Base-by-base conservation (phyloP, 1,140 invertebrate genomes). In the Propsilocerus akamusi region DNA sequence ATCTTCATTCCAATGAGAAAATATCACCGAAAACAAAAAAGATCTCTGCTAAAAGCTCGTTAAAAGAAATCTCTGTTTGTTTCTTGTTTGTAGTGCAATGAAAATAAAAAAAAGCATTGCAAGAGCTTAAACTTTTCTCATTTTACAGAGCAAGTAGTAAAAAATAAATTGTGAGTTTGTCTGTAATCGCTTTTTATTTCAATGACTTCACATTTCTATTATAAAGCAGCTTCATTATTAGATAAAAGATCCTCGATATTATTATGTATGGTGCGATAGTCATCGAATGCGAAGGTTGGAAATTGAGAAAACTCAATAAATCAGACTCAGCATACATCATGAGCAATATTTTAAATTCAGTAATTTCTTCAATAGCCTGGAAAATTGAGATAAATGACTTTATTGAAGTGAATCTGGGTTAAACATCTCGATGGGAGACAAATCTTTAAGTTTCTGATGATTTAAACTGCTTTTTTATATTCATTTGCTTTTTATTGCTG, bases 341-440 rank as follows among this genome's bases (percentile, higher is more conserved):
- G 28, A 30, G 10, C 28, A 30, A 30, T 30, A n/a, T n/a, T 30
- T 30, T 30, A 30, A 30, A 30, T 30, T 30, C 10, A 8, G 22
- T 14, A 41, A 20, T 41, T 41, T 41, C 17, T 20, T 41, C 34
- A 41, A 41, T 41, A 41, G 34, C 34, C 14, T 41, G 34, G 34
- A 41, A 41, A 41, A 41, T 41, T 41, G 34, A 41, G 34, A 41
- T 41, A 41, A 41, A 41, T 41, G 17, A 20, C 34, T 41, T 41
- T 20, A 41, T 41, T 41, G n/a, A n/a, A n/a, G n/a, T n/a, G n/a
- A n/a, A n/a, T n/a, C n/a, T n/a, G n/a, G n/a, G n/a, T n/a, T n/a
- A n/a, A n/a, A n/a, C n/a, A n/a, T n/a, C n/a, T n/a, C n/a, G n/a
- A n/a, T n/a, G n/a, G n/a, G n/a, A n/a, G n/a, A n/a, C n/a, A n/a